These are phyloP conservation scores for Sciurus niger DNA, from an alignment of 2,113 vertebrate genomes.

Conservation along the genomic window DNA sequence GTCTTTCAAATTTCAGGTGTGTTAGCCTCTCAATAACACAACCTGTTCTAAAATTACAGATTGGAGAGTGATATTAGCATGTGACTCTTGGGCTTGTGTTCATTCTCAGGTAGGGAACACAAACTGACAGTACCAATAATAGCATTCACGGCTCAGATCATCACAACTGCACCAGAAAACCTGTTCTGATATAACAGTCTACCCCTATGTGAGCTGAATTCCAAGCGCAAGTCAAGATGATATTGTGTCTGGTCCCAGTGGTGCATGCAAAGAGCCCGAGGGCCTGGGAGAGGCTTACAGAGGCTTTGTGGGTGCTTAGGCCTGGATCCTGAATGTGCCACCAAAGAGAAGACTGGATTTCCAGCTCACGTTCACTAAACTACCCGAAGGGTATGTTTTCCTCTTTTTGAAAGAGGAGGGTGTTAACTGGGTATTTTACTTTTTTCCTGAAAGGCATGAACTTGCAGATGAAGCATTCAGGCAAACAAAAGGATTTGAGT, in stretches of 20 bases:
- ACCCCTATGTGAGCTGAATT: conserved; percentile 57
- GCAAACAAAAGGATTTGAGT: conserved; percentile 62
- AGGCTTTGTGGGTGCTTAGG: conserved; percentile 50
- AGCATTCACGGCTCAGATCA: conserved; percentile 69
- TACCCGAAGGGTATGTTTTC: neutral
- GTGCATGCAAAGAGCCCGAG: conserved; percentile 55
- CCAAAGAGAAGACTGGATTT: conserved; percentile 62
- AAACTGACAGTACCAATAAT: conserved; percentile 60
- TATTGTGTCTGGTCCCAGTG: conserved; percentile 62
- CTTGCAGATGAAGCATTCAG: conserved; percentile 38
- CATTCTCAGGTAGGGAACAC: neutral
- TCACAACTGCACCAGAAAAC: conserved; percentile 70
- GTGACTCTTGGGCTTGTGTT: neutral
- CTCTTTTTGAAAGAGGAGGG: conserved; percentile 61
- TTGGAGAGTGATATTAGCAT: conserved; percentile 34
- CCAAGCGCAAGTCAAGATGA: conserved; percentile 24
- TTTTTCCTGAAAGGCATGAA: conserved; percentile 61
- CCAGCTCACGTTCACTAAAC: conserved; percentile 40
- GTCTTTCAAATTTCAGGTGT: neutral
- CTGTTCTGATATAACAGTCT: conserved; percentile 68
- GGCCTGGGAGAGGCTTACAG: conserved; percentile 58
- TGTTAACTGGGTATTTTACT: neutral
- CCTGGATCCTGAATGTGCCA: neutral
- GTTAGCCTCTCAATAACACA: conserved; percentile 17
- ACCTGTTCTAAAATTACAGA: neutral